Base-by-base conservation (phyloP, 2,113 vertebrate species). In the Scatophagus argus region DNA sequence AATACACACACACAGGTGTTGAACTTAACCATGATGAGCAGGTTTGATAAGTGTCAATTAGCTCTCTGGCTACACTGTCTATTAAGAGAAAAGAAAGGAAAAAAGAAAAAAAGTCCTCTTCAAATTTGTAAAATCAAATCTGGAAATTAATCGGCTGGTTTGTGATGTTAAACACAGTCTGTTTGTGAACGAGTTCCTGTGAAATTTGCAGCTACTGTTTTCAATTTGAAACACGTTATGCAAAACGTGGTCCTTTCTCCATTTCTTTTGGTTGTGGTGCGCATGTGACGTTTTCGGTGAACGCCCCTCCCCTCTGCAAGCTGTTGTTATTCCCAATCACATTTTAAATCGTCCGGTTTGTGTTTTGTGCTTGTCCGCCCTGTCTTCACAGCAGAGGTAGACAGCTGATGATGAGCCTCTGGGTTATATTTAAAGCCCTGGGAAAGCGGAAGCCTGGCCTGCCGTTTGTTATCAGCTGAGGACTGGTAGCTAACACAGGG, bases 391-490 rank as follows among this genome's bases (percentile, higher is more conserved):
- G 41, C 47, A 7, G 47, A 59, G 46, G 25, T 60, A 67, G 67
- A 36, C 78, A 34, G 81, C 75, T 67, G 80, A 70, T 29, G 82
- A 68, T 71, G 87, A 77, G 60, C 29, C 62, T 44, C 55, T 5
- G 59, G 79, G 58, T 73, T 6, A 46, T 43, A 46, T 87, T 87
- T 88, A 88, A 84, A 86, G 69, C 72, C 41, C 43, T 1, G 49
- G 31, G 59, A 41, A 83, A 84, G 80, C 84, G 84, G 87, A 88
- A 89, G 81, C 34, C 34, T 38, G 72, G 62, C 21, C 81, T 44
- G 76, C 47, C 36, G 51, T 31, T 29, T 38, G 68, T 67, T 72
- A 32, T 73, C 81, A 78, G 68, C 84, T 74, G 58, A 31, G 58
- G 12, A 29, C 69, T 51, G 68, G 70, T 63, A 66, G 83, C 59